Evolutionary conservation across 2,113 vertebrate genomes (phyloP), one percentile per base, ranked within the genome.

Genomic region (Thomomys bottae): DNA sequence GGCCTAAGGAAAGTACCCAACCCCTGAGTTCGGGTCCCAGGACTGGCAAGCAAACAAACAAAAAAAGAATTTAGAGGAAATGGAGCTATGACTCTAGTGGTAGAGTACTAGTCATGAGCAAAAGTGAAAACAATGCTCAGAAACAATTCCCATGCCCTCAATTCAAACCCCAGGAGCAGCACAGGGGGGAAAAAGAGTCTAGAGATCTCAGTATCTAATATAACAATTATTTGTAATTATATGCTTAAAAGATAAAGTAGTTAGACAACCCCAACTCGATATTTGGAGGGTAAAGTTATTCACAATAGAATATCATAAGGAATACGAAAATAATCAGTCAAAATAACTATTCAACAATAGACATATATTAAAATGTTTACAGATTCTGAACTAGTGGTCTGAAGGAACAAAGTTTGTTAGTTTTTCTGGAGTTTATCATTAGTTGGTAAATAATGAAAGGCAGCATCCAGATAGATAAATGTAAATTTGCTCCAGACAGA

Each of bases 261-360:
- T 17, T 40, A 84, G 5, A 38, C 15, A 63, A 89, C 49, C n/a
- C n/a, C n/a, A 64, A 79, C 30, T 71, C 88, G 77, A 75, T 81
- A 68, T 57, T 32, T 72, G 21, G n/a, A 38, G 85, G 6, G 88
- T 75, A 94, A 94, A 73, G 18, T 90, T 77, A 81, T 24, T 34
- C 77, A 7, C 26, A 75, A 15, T 45, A 45, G 45, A 45, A 45
- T 45, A 11, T 11, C 11, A 45, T n/a, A n/a, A n/a, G n/a, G n/a
- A n/a, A n/a, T n/a, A n/a, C n/a, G n/a, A 54, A 54, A 54, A 54
- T 54, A 54, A 54, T 54, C 45, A 45, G 11, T 45, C 45, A 15
- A 42, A 75, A n/a, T 89, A n/a, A 54, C 76, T 79, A 88, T 75
- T 76, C n/a, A 64, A 63, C 23, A 90, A 30, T 63, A 92, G 36